Percentiles rank a stretch among this genome's conserved stretches.
Evolutionary conservation across 2,113 vertebrate genomes (phyloP).

Genomic region (Aegithalos caudatus): DNA sequence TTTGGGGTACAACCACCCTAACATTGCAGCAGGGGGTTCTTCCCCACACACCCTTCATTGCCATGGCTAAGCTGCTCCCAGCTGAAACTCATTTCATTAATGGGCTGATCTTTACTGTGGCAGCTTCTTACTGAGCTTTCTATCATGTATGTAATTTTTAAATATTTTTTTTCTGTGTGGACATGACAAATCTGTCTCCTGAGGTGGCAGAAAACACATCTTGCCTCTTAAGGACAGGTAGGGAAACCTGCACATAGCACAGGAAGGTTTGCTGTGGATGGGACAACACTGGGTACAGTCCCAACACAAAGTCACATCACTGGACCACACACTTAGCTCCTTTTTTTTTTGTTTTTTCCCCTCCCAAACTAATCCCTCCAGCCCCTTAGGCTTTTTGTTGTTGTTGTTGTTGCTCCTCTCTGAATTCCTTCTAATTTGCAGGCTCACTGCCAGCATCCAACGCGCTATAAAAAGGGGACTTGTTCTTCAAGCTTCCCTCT

Average conservation of each 20-base stretch:
- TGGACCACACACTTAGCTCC: constrained; percentile 43
- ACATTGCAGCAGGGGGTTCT: rapidly evolving
- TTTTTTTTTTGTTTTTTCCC: neutral
- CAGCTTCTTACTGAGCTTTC: neutral
- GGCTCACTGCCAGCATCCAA: constrained; percentile 18
- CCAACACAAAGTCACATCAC: neutral
- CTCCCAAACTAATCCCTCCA: constrained; percentile 24
- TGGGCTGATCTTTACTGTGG: neutral
- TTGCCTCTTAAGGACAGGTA: neutral
- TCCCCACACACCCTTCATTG: neutral
- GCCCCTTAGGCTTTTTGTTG: constrained; percentile 37
- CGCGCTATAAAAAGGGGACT: constrained; percentile 41
- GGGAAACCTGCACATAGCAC: neutral
- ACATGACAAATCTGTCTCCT: neutral
- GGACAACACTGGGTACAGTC: neutral
- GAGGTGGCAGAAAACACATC: neutral
- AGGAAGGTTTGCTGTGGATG: neutral
- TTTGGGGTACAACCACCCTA: neutral
- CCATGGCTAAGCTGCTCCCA: rapidly evolving
- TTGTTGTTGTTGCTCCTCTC: constrained; percentile 40
- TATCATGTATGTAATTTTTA: neutral
- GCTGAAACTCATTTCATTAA: rapidly evolving
- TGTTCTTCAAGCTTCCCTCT: constrained; percentile 61
- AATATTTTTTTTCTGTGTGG: neutral
- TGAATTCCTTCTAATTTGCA: constrained; percentile 53